phyloP scores from a whole-genome alignment of 2,888 invertebrate species.

The Euclidia mi region DNA sequence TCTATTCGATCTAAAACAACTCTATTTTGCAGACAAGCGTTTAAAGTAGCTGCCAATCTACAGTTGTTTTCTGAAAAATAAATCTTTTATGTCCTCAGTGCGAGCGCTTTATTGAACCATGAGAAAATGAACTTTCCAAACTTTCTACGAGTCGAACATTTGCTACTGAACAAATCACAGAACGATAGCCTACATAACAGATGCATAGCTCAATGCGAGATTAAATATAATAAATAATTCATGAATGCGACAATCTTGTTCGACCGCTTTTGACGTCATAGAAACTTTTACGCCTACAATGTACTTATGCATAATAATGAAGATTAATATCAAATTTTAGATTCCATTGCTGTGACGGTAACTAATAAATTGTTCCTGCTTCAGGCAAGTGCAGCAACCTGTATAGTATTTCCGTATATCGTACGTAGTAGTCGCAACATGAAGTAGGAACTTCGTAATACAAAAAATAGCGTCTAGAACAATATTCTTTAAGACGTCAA shows the following conservation, averaged over 20 bases:
- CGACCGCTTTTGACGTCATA: slow-evolving; percentile 45
- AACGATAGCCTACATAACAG: slow-evolving; percentile 25
- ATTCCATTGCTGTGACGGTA: slow-evolving; percentile 22
- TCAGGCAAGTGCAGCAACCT: neutral
- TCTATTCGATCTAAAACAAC: too few relatives aligned
- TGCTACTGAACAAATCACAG: slow-evolving; percentile 25
- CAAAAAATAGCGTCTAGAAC: neutral
- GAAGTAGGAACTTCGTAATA: neutral
- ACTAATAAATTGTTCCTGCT: slow-evolving; percentile 7
- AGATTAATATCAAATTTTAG: slow-evolving; percentile 26
- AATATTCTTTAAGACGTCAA: too few relatives aligned
- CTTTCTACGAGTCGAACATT: slow-evolving; percentile 60
- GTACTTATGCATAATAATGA: slow-evolving; percentile 16
- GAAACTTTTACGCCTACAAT: slow-evolving; percentile 7
- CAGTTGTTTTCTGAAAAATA: too few relatives aligned
- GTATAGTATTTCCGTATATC: slow-evolving; percentile 1
- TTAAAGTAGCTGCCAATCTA: too few relatives aligned
- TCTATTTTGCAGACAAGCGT: too few relatives aligned
- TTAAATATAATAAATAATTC: too few relatives aligned
- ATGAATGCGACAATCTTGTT: slow-evolving; percentile 47
- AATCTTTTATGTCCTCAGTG: neutral
- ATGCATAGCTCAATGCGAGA: slow-evolving; percentile 13
- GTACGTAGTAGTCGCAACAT: neutral
- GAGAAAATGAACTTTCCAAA: slow-evolving; percentile 21
- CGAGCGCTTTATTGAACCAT: neutral